These are phyloP conservation scores for Platichthys flesus DNA, from an alignment of 2,113 vertebrate species.

Conservation along the genomic window DNA sequence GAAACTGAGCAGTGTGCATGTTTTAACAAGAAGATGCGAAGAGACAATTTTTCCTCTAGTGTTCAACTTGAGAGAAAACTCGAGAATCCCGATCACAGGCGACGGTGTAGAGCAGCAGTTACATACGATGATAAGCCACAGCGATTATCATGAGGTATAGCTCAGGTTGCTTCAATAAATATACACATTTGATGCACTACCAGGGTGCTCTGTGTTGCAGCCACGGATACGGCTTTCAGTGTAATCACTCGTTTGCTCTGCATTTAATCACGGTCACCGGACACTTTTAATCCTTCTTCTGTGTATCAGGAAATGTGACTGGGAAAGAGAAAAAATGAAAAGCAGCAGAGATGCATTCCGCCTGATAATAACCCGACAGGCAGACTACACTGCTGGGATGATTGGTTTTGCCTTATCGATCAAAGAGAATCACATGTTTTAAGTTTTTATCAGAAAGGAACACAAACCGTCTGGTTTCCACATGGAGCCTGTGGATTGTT, in stretches of 20 bases:
- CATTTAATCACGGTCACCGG: not conserved
- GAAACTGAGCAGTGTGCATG: not conserved
- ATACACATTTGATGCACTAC: slow-evolving; percentile 39
- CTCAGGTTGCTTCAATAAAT: slow-evolving; percentile 29
- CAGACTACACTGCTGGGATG: not conserved
- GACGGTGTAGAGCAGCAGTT: slow-evolving; percentile 1
- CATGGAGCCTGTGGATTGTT: no score
- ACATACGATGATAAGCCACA: slow-evolving; percentile 13
- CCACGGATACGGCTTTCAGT: not conserved
- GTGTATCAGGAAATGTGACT: not conserved
- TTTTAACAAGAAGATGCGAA: not conserved
- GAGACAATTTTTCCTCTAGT: not conserved
- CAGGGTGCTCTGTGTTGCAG: slow-evolving; percentile 5
- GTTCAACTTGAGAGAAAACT: not conserved
- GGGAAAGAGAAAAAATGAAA: not conserved
- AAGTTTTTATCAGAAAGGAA: no score
- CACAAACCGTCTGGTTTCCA: no score
- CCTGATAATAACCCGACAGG: not conserved
- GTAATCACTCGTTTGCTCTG: slow-evolving; percentile 1
- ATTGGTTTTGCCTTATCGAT: not conserved
- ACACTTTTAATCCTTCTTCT: not conserved
- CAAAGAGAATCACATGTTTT: no score
- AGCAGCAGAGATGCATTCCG: not conserved
- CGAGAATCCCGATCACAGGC: not conserved
- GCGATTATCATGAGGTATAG: slow-evolving; percentile 34